Evolutionary conservation across 2,888 invertebrate species (phyloP).

Genomic region (Idaea biselata): DNA sequence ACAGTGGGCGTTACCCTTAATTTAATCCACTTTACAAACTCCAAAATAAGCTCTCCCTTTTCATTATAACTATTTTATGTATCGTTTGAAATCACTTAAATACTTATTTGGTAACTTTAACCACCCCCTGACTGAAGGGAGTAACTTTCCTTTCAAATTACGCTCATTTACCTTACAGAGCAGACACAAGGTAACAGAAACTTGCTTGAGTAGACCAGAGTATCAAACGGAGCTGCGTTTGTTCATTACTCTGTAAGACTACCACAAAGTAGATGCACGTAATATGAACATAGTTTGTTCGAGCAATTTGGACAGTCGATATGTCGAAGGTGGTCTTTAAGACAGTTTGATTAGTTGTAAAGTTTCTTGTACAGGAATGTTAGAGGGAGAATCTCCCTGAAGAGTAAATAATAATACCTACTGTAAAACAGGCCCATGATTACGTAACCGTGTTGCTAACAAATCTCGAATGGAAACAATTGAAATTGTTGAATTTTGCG

Average conservation of each 20-base stretch:
- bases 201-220: constrained; percentile 16
- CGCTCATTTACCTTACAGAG: constrained; percentile 11
- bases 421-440: too few species aligned
- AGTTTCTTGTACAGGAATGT: constrained; percentile 42
- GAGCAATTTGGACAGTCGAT: constrained; percentile 60
- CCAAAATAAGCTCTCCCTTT: constrained; percentile 24
- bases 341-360: constrained; percentile 71
- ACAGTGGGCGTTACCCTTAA: constrained; percentile 20
- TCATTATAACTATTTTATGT: constrained; percentile 22
- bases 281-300: constrained; percentile 31
- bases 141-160: constrained; percentile 17
- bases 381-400: constrained; percentile 13
- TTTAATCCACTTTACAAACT: constrained; percentile 34
- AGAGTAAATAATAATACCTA: constrained; percentile 18
- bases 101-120: constrained; percentile 32
- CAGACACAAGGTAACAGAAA: constrained; percentile 2
- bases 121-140: constrained; percentile 23
- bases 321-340: constrained; percentile 61
- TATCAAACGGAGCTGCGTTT: constrained; percentile 15
- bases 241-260: constrained; percentile 13
- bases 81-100: constrained; percentile 35
- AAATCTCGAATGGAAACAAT: too few species aligned
- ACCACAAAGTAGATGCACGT: constrained; percentile 23
- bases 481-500: too few species aligned
- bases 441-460: too few species aligned